Evolutionary conservation across 2,797 vertebrate species (phyloP).

Genomic region (Steatocranus sp.): DNA sequence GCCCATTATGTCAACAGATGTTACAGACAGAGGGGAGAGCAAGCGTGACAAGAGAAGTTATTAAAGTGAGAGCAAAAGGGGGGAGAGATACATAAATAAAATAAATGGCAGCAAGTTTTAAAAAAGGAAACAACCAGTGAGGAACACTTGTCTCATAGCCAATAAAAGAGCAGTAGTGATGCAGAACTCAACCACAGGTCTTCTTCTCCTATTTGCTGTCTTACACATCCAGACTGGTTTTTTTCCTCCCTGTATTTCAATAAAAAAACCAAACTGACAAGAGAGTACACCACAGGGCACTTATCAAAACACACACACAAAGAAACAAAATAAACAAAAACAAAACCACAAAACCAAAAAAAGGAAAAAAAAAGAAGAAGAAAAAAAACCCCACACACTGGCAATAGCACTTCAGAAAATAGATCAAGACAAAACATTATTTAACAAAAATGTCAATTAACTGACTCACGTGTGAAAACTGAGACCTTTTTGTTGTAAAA

Average conservation of each 20-base stretch:
- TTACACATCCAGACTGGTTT: background rate
- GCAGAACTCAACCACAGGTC: background rate
- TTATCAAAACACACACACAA: slow-evolving; percentile 6
- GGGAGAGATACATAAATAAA: background rate
- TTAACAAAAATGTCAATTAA: background rate
- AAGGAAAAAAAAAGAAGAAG: background rate
- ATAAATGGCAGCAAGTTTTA: background rate
- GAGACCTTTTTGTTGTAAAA: background rate
- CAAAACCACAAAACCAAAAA: background rate
- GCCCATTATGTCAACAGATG: slow-evolving; percentile 75
- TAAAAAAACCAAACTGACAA: slow-evolving; percentile 4
- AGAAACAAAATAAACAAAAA: background rate
- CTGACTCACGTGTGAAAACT: background rate
- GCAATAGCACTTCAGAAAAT: slow-evolving; percentile 17
- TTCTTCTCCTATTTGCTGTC: background rate
- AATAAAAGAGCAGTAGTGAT: background rate
- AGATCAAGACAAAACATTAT: slow-evolving; percentile 7
- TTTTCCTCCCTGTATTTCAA: background rate
- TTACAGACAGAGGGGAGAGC: slow-evolving; percentile 56
- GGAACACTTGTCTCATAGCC: background rate
- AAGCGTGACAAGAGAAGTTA: slow-evolving; percentile 28
- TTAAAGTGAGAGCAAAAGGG: background rate
- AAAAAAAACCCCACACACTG: background rate
- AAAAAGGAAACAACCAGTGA: background rate
- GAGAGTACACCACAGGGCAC: slow-evolving; percentile 16